phyloP scores from a whole-genome alignment of 2,888 invertebrate genomes.

The Nephrotoma guestfalica region DNA sequence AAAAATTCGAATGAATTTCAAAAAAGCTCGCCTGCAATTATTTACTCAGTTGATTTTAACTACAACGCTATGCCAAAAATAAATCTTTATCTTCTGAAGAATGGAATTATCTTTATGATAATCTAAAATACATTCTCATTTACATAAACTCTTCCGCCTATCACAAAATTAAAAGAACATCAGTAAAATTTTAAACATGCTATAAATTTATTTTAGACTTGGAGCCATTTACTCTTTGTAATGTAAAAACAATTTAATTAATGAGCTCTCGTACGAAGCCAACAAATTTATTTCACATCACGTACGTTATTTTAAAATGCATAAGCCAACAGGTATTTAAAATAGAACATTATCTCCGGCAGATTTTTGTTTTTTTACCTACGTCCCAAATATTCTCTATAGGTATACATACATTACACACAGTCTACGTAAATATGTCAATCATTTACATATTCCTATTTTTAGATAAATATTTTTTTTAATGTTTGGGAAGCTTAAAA shows the following conservation, averaged over 20 bases:
- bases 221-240: background rate
- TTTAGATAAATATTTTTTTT: background rate
- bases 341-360: background rate
- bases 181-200: background rate
- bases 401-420: background rate
- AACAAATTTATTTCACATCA: background rate
- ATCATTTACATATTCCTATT: background rate
- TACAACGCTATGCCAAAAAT: too few relatives aligned
- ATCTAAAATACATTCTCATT: background rate
- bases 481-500: background rate
- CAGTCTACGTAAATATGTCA: background rate
- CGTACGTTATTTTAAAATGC: background rate
- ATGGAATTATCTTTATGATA: too few relatives aligned
- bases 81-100: too few relatives aligned
- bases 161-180: background rate
- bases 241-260: background rate
- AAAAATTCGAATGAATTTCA: too few relatives aligned
- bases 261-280: background rate
- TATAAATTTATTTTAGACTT: background rate
- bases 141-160: background rate
- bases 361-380: background rate
- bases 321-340: background rate
- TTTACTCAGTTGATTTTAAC: too few relatives aligned
- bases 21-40: too few relatives aligned
- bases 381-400: background rate